Evolutionary conservation across 2,797 vertebrate species (phyloP).

Genomic region (Cyclura pinguis): DNA sequence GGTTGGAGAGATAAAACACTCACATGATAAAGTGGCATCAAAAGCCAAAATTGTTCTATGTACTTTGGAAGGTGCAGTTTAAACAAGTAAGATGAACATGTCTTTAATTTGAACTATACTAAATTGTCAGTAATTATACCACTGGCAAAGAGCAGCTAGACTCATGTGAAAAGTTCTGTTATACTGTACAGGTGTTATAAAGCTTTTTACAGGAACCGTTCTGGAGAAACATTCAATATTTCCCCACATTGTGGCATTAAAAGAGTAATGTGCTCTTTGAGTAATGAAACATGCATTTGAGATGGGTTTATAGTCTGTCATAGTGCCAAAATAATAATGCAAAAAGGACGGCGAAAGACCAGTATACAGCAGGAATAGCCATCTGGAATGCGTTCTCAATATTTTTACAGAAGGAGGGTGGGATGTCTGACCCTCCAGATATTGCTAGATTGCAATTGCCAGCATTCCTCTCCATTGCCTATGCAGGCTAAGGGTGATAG

Average conservation of each 20-base stretch:
- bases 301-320: background rate
- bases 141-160: background rate
- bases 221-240: background rate
- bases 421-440: background rate
- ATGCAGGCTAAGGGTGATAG: background rate
- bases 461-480: background rate
- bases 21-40: background rate
- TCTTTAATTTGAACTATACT: background rate
- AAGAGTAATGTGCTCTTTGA: conserved; percentile 5
- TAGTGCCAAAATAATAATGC: background rate
- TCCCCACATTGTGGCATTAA: background rate
- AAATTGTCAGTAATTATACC: background rate
- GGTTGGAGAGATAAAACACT: too few species aligned
- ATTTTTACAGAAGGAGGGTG: background rate
- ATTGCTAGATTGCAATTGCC: background rate
- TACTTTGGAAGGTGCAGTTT: background rate
- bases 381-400: background rate
- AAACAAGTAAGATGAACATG: background rate
- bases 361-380: background rate
- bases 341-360: background rate
- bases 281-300: conserved; percentile 2
- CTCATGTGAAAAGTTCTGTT: background rate
- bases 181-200: background rate
- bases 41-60: background rate
- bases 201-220: background rate